phyloP scores from a whole-genome alignment of 2,888 invertebrate species.

The Tethea ocularis region DNA sequence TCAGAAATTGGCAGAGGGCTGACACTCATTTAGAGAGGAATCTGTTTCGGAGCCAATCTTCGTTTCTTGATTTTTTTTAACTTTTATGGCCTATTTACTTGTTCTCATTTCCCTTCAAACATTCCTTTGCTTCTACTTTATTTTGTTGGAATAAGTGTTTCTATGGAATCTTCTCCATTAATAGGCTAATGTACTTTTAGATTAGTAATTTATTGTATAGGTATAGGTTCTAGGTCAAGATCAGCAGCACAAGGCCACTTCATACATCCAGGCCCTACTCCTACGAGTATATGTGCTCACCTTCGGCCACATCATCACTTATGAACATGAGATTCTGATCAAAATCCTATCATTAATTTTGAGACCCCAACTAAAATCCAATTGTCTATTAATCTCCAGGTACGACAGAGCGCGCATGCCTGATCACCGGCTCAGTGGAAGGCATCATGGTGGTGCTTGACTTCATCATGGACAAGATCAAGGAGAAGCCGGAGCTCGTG shows the following conservation, averaged over 20 bases:
- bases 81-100: not conserved
- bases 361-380: not conserved
- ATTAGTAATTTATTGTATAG: too few species aligned
- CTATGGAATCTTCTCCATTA: not conserved
- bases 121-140: not conserved
- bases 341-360: not conserved
- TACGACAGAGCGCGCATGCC: conserved; percentile 96
- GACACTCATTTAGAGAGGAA: conserved; percentile 7
- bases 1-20: conserved; percentile 10
- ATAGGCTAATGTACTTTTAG: too few species aligned
- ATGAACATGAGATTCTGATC: not conserved
- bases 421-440: conserved; percentile 95
- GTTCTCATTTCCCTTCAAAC: not conserved
- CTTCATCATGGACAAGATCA: conserved; percentile 97
- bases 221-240: too few species aligned
- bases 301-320: not conserved
- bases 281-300: too few species aligned
- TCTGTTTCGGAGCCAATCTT: conserved; percentile 7
- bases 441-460: conserved; percentile 96
- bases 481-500: conserved; percentile 95
- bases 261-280: too few species aligned
- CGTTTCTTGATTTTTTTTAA: not conserved
- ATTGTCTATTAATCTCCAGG: conserved; percentile 78
- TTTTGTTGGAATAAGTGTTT: not conserved
- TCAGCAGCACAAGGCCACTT: too few species aligned